Conservation (phyloP, 2,797 vertebrate genomes). For the Ptychadena robeensis region DNA sequence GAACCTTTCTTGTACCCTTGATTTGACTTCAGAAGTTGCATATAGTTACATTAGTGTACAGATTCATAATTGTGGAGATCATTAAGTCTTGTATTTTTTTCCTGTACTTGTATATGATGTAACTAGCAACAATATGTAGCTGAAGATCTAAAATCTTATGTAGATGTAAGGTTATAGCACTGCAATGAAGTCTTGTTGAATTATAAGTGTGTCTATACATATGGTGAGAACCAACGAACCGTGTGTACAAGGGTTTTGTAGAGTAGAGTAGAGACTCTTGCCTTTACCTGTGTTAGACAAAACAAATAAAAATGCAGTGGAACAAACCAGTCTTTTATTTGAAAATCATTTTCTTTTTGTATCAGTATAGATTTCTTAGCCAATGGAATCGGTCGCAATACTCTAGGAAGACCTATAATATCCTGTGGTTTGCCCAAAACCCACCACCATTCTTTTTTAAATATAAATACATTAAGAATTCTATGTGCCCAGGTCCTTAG, state of each 20-base stretch:
- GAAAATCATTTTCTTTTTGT: neutral
- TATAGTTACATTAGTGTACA: constrained; percentile 94
- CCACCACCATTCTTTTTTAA: neutral
- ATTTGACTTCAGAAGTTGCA: constrained; percentile 88
- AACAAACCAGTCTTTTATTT: constrained; percentile 36
- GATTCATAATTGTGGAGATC: constrained; percentile 90
- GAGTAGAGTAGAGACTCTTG: constrained; percentile 43
- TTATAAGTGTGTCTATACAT: constrained; percentile 51
- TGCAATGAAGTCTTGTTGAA: constrained; percentile 70
- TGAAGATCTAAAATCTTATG: constrained; percentile 77
- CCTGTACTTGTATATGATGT: constrained; percentile 80
- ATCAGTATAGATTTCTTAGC: neutral
- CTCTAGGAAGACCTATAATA: neutral
- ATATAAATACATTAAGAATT: too few species aligned
- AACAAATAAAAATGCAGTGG: constrained; percentile 51
- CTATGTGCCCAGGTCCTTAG: neutral
- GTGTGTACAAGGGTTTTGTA: constrained; percentile 45
- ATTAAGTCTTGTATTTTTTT: constrained; percentile 83
- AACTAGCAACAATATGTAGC: constrained; percentile 76
- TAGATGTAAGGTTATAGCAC: constrained; percentile 72
- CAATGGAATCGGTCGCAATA: neutral
- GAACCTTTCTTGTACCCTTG: constrained; percentile 86
- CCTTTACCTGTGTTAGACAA: constrained; percentile 26
- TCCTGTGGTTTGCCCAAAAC: neutral
- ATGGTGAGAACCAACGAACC: constrained; percentile 36